Percentiles rank a stretch among this genome's conserved stretches.
phyloP scores from a whole-genome alignment of 2,113 vertebrate species.

The Nothocercus julius region DNA sequence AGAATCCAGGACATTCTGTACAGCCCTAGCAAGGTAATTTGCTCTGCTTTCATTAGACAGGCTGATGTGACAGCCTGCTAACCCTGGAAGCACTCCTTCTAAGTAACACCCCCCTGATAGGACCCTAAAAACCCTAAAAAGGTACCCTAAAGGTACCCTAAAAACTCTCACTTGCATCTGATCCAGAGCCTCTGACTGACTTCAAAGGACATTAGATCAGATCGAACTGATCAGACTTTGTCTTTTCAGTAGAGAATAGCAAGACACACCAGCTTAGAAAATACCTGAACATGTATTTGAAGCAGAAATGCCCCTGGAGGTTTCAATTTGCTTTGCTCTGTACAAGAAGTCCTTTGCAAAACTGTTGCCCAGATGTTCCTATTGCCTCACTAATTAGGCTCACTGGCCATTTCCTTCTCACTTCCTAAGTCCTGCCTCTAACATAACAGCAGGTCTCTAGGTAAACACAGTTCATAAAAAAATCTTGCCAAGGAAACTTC shows the following conservation, averaged over 20 bases:
- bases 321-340: not conserved
- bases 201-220: not conserved
- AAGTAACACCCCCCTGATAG: not conserved
- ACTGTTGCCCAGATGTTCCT: not conserved
- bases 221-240: not conserved
- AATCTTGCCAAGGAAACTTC: not conserved
- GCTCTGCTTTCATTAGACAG: not conserved
- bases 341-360: not conserved
- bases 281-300: not conserved
- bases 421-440: not conserved
- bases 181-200: not conserved
- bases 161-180: not conserved
- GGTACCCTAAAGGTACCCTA: not conserved
- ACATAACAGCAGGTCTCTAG: not conserved
- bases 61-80: not conserved
- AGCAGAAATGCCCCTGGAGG: not conserved
- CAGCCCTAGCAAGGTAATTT: not conserved
- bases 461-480: not conserved
- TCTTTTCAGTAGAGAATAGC: not conserved
- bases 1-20: not conserved
- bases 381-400: not conserved
- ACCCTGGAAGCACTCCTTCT: not conserved
- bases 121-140: no score
- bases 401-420: not conserved
- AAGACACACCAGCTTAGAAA: not conserved